Conservation (phyloP, 2,888 invertebrate genomes). For the Ctena decussata region DNA sequence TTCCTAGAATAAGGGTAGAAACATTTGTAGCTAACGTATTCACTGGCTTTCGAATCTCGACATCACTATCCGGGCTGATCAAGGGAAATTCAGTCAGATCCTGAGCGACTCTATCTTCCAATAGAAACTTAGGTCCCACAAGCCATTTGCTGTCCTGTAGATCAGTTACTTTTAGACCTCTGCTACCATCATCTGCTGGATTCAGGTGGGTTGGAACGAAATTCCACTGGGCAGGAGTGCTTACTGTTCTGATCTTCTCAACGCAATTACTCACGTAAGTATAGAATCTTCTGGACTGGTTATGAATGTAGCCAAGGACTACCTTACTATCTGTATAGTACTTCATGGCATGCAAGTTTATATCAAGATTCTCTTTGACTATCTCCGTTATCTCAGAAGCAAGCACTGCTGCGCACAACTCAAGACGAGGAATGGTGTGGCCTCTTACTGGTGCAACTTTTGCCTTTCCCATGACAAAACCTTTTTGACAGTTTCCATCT, state of each 20-base stretch:
- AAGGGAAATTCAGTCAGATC: slow-evolving; percentile 14
- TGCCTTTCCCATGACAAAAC: slow-evolving; percentile 66
- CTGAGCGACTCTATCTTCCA: background rate
- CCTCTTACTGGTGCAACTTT: slow-evolving; percentile 60
- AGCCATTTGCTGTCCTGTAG: slow-evolving; percentile 50
- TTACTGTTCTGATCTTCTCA: slow-evolving; percentile 21
- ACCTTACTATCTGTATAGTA: slow-evolving; percentile 65
- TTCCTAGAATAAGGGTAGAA: background rate
- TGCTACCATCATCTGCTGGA: slow-evolving; percentile 58
- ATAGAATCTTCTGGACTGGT: slow-evolving; percentile 54
- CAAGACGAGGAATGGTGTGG: slow-evolving; percentile 67
- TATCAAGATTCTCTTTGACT: slow-evolving; percentile 38
- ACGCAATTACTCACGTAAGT: slow-evolving; percentile 65
- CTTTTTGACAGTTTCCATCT: slow-evolving; percentile 3
- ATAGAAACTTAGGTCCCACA: slow-evolving; percentile 26
- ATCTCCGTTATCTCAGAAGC: slow-evolving; percentile 49
- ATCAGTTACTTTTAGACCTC: slow-evolving; percentile 29
- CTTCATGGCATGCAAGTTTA: slow-evolving; percentile 5
- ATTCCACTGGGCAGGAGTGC: slow-evolving; percentile 56
- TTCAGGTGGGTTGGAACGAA: slow-evolving; percentile 56
- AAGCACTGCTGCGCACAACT: slow-evolving; percentile 66
- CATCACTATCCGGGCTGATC: slow-evolving; percentile 40
- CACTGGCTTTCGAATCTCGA: slow-evolving; percentile 21
- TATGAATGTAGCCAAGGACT: slow-evolving; percentile 61
- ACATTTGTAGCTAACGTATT: background rate